These are phyloP conservation scores for Equus przewalskii DNA, from an alignment of 2,113 vertebrate species.

Conservation along the genomic window DNA sequence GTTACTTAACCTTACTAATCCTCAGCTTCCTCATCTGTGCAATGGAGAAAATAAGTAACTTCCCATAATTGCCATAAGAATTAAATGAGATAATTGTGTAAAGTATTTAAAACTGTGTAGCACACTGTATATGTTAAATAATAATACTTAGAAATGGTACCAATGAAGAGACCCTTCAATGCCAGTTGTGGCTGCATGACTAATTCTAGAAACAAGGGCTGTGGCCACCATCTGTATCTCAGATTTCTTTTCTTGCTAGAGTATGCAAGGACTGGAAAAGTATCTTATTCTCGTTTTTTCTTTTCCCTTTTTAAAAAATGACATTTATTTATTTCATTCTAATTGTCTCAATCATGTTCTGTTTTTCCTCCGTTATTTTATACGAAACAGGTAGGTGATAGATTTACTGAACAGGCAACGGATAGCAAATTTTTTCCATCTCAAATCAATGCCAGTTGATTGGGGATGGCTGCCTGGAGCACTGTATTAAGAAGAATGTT, in stretches of 20 bases:
- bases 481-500: slow-evolving; percentile 32
- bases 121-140: not conserved
- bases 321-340: slow-evolving; percentile 27
- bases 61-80: not conserved
- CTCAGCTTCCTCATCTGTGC: not conserved
- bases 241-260: not conserved
- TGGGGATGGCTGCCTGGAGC: not conserved
- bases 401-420: not conserved
- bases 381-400: not conserved
- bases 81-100: not conserved
- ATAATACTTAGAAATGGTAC: not conserved
- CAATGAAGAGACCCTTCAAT: not conserved
- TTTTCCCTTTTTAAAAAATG: not conserved
- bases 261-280: not conserved
- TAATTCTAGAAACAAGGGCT: not conserved
- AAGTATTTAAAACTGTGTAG: not conserved
- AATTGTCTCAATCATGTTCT: slow-evolving; percentile 26
- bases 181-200: not conserved
- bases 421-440: not conserved
- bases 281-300: not conserved
- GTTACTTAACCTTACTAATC: not conserved
- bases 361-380: not conserved
- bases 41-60: slow-evolving; percentile 10
- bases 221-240: not conserved
- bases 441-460: not conserved